Evolutionary conservation across 2,888 invertebrate genomes (phyloP).

Genomic region (Luffia ferchaultella): DNA sequence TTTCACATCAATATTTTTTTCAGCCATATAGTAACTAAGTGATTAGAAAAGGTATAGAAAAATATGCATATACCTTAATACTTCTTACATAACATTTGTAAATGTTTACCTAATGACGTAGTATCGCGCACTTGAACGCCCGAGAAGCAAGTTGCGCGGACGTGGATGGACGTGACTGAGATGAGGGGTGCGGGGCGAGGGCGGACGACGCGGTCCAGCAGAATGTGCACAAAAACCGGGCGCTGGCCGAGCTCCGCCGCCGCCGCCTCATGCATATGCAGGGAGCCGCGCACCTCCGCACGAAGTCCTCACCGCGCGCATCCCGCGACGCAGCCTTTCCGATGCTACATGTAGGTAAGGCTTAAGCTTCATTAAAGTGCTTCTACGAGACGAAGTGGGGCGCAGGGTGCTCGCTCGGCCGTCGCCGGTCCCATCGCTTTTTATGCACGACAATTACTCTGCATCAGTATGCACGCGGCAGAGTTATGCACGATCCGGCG

Average conservation of each 20-base stretch:
- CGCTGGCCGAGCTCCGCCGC: not conserved
- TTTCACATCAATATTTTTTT: too few relatives aligned
- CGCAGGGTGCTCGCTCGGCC: not conserved
- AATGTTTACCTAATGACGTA: too few relatives aligned
- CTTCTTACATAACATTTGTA: too few relatives aligned
- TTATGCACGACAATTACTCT: not conserved
- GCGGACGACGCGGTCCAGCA: not conserved
- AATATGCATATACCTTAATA: too few relatives aligned
- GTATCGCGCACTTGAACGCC: too few relatives aligned
- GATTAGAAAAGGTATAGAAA: too few relatives aligned
- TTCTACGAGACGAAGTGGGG: not conserved
- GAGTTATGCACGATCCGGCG: not conserved
- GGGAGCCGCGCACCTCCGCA: not conserved
- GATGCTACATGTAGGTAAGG: too few relatives aligned
- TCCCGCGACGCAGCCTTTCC: not conserved
- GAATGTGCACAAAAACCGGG: not conserved
- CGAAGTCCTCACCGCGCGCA: not conserved
- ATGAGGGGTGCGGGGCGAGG: conserved; percentile 12
- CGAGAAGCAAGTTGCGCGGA: too few relatives aligned
- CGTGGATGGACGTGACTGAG: too few relatives aligned
- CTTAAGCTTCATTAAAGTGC: not conserved
- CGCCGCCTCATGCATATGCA: not conserved
- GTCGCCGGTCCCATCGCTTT: not conserved
- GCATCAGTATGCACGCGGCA: not conserved
- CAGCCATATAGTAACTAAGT: too few relatives aligned